Percentiles rank a stretch among this genome's conserved stretches.
Conservation (phyloP, 2,113 vertebrate species). For the Otocyon megalotis region DNA sequence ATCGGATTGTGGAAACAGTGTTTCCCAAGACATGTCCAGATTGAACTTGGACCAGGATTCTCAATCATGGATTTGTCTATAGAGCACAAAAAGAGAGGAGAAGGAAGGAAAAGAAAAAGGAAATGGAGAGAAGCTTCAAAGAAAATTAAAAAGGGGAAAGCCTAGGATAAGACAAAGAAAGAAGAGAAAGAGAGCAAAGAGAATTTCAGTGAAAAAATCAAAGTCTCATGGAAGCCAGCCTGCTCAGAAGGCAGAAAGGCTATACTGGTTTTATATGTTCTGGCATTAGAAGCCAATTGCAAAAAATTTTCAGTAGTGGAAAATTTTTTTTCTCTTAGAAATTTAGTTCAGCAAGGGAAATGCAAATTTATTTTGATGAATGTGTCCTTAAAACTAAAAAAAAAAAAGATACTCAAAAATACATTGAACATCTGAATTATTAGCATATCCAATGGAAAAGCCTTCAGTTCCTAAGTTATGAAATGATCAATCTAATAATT, state of each 20-base stretch:
- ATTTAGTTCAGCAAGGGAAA: neutral
- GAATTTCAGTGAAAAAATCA: neutral
- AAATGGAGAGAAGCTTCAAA: neutral
- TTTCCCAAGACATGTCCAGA: neutral
- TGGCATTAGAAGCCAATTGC: neutral
- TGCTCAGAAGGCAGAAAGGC: neutral
- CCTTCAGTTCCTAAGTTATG: neutral
- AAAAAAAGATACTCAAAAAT: neutral
- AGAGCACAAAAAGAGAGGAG: neutral
- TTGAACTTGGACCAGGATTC: neutral
- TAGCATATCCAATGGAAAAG: neutral
- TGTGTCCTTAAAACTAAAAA: neutral
- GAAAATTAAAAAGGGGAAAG: neutral
- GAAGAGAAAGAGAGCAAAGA: neutral
- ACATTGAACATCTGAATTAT: neutral
- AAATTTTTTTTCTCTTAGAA: neutral
- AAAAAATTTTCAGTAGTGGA: neutral
- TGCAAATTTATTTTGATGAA: neutral
- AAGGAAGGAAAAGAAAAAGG: neutral
- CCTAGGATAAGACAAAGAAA: neutral
- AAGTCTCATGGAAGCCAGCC: fast-evolving
- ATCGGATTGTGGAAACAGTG: fast-evolving
- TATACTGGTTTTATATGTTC: neutral
- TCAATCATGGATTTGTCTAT: neutral
- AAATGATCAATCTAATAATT: neutral